Percentiles rank a stretch among this genome's conserved stretches.
Evolutionary conservation across 2,113 vertebrate genomes (phyloP).

Genomic region (Tursiops truncatus): DNA sequence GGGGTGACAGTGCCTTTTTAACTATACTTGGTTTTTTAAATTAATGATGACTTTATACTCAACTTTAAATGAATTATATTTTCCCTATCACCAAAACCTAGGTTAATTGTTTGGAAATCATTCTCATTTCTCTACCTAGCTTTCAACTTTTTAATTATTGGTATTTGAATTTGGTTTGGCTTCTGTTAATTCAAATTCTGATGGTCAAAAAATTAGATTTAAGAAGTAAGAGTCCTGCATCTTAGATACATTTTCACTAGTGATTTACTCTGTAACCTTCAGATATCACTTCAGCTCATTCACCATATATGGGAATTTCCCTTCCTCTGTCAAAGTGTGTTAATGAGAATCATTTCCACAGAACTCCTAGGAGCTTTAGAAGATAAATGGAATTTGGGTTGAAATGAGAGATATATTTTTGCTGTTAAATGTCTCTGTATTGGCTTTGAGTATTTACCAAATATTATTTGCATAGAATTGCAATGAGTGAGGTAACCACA

Average conservation of each 20-base stretch:
- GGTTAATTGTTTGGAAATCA: neutral
- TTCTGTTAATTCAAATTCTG: conserved; percentile 32
- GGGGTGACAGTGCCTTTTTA: neutral
- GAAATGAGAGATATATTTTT: neutral
- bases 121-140: neutral
- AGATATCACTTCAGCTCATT: neutral
- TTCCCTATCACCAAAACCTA: neutral
- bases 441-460: neutral
- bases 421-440: neutral
- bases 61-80: neutral
- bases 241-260: neutral
- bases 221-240: neutral
- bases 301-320: neutral
- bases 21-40: neutral
- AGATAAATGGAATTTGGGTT: neutral
- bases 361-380: neutral
- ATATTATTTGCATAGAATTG: neutral
- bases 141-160: conserved; percentile 2
- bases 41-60: neutral
- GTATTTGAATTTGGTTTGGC: neutral
- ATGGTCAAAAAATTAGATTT: neutral
- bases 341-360: conserved; percentile 35
- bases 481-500: neutral
- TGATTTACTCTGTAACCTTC: conserved; percentile 18
- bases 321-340: conserved; percentile 4